These are phyloP conservation scores for Oostethus manadensis DNA, from an alignment of 2,113 vertebrate species.

Conservation along the genomic window DNA sequence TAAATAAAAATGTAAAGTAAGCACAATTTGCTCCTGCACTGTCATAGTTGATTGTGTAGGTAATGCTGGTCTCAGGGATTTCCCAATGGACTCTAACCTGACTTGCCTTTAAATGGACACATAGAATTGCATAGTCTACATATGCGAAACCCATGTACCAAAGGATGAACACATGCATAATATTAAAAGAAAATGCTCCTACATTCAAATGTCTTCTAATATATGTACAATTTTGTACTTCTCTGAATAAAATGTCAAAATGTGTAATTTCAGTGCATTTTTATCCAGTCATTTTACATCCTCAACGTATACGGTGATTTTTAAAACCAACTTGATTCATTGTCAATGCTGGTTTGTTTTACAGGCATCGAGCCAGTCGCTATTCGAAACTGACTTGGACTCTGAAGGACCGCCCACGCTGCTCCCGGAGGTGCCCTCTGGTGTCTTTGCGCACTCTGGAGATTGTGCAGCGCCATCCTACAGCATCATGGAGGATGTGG, in stretches of 20 bases:
- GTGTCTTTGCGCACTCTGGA: slow-evolving; percentile 76
- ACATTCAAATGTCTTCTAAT: slow-evolving; percentile 31
- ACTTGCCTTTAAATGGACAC: background rate
- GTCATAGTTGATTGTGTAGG: background rate
- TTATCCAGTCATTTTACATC: slow-evolving; percentile 10
- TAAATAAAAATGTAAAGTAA: background rate
- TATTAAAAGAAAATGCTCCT: slow-evolving; percentile 3
- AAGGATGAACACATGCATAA: too few relatives aligned
- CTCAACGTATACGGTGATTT: background rate
- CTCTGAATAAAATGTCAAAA: slow-evolving; percentile 47
- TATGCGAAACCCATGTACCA: background rate
- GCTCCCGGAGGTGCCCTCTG: slow-evolving; percentile 76
- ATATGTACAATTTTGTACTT: slow-evolving; percentile 28
- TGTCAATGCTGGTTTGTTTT: slow-evolving; percentile 78
- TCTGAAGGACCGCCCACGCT: slow-evolving; percentile 79
- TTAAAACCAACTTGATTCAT: slow-evolving; percentile 14
- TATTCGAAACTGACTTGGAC: slow-evolving; percentile 80
- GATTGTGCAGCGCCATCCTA: slow-evolving; percentile 84
- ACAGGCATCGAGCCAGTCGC: slow-evolving; percentile 84
- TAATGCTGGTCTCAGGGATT: slow-evolving; percentile 46
- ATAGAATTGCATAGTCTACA: background rate
- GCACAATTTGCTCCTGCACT: background rate
- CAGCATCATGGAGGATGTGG: slow-evolving; percentile 98
- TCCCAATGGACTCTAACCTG: background rate
- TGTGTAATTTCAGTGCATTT: slow-evolving; percentile 14